Evolutionary conservation across 2,113 vertebrate species (phyloP), one percentile per base, ranked within the genome.

Genomic region (Merops nubicus): DNA sequence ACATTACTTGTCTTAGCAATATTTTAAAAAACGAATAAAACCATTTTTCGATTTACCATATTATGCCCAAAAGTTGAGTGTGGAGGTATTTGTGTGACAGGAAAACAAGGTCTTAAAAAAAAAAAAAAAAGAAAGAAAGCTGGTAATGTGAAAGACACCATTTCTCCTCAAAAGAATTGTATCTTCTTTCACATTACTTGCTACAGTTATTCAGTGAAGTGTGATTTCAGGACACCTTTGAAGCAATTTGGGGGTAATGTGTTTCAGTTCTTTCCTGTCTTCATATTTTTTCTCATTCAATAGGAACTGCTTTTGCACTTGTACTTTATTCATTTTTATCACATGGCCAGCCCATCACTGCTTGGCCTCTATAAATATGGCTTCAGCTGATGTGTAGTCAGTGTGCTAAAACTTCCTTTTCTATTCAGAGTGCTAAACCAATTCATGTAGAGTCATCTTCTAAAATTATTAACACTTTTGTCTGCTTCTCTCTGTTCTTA

Each of bases 181-280:
- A 23, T 28, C 4, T 76, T 11, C 14, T 85, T 14, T 68, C 54
- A 34, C 7, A 29, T 57, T 42, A 45, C 33, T 60, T 42, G 26
- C 38, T 62, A 62, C n/a, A 51, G 22, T 56, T 70, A 47, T 56
- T 67, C 72, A 51, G 25, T 2, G 1, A 84, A 57, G 9, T 62
- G n/a, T 74, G 67, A 43, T 33, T 59, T 65, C 1, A 4, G 29
- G 57, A 51, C 17, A 2, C 34, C 13, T 53, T 65, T 54, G 33
- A 70, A 83, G 36, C 9, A 51, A 63, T 67, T 87, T 80, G 9
- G 57, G 17, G 12, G 8, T 64, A 33, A 45, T 50, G 18, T 40
- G 33, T 79, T 89, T 69, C 72, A 60, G 50, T 82, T 91, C 26
- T 29, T 86, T 77, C 47, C 20, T 68, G 33, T 79, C 85, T 83